Evolutionary conservation across 2,888 invertebrate genomes (phyloP).

Genomic region (Steinernema hermaphroditum): DNA sequence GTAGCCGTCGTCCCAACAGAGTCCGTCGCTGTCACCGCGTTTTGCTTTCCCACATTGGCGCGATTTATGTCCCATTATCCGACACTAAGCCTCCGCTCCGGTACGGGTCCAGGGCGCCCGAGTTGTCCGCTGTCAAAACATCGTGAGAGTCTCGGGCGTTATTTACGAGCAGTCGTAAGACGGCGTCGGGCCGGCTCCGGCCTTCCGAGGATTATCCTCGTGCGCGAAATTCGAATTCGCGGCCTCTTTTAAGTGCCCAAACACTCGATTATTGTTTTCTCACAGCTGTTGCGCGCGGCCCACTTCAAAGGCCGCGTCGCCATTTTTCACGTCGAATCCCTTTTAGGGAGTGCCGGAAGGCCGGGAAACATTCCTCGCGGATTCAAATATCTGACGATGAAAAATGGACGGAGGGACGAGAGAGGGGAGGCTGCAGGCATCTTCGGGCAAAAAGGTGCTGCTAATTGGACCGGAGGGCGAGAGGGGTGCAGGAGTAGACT

Average conservation of each 20-base stretch:
- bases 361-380: constrained; percentile 1
- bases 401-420: constrained; percentile 2
- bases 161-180: constrained; percentile 15
- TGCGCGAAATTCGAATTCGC: constrained; percentile 27
- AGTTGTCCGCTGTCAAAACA: constrained; percentile 24
- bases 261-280: constrained; percentile 14
- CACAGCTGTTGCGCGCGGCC: constrained; percentile 29
- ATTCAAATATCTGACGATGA: constrained; percentile 12
- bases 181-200: not conserved
- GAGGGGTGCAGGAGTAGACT: too few relatives aligned
- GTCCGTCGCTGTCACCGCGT: not conserved
- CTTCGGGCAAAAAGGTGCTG: too few relatives aligned
- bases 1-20: too few relatives aligned
- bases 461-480: too few relatives aligned
- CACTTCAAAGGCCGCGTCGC: constrained; percentile 17
- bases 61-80: constrained; percentile 25
- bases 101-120: too few relatives aligned
- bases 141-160: constrained; percentile 25
- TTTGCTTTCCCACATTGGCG: constrained; percentile 11
- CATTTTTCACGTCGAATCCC: constrained; percentile 13
- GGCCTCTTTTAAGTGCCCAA: constrained; percentile 11
- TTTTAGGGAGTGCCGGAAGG: constrained; percentile 23
- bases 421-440: too few relatives aligned
- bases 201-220: not conserved
- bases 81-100: not conserved